These are phyloP conservation scores for Rhinichthys klamathensis DNA, from an alignment of 2,113 vertebrate genomes.

Conservation along the genomic window DNA sequence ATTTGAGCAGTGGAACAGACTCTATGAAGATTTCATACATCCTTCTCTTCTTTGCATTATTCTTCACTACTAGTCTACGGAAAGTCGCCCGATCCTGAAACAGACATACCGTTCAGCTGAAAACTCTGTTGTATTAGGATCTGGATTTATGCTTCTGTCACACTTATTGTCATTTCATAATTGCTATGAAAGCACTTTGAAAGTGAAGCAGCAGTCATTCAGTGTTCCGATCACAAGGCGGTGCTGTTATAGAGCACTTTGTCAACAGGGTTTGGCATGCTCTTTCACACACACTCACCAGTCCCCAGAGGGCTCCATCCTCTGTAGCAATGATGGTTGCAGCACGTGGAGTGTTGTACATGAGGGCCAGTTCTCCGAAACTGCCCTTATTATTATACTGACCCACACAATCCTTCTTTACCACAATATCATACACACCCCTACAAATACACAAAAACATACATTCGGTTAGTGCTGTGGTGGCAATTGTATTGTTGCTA, in stretches of 20 bases:
- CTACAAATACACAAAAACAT: conserved; percentile 66
- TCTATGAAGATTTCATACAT: conserved; percentile 94
- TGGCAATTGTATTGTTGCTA: not conserved
- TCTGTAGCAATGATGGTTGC: conserved; percentile 93
- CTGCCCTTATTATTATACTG: conserved; percentile 95
- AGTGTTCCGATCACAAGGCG: conserved; percentile 48
- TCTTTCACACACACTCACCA: conserved; percentile 80
- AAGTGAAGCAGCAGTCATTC: not conserved
- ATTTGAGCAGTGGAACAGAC: conserved; percentile 94
- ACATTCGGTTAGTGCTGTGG: not conserved
- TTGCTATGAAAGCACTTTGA: not conserved
- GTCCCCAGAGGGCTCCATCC: conserved; percentile 93
- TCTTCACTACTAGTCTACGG: conserved; percentile 97
- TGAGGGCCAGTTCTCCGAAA: conserved; percentile 96
- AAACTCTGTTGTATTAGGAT: not conserved
- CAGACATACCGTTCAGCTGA: not conserved
- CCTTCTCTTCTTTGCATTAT: conserved; percentile 95
- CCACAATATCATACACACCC: conserved; percentile 92
- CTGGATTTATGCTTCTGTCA: not conserved
- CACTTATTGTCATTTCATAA: not conserved
- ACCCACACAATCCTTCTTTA: conserved; percentile 89
- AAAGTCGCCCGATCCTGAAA: conserved; percentile 93
- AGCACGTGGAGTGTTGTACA: conserved; percentile 98
- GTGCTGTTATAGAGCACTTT: conserved; percentile 45
- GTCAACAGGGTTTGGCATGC: not conserved